Evolutionary conservation across 2,888 invertebrate genomes (phyloP), one percentile per base, ranked within the genome.

Genomic region (Leptothorax acervorum): DNA sequence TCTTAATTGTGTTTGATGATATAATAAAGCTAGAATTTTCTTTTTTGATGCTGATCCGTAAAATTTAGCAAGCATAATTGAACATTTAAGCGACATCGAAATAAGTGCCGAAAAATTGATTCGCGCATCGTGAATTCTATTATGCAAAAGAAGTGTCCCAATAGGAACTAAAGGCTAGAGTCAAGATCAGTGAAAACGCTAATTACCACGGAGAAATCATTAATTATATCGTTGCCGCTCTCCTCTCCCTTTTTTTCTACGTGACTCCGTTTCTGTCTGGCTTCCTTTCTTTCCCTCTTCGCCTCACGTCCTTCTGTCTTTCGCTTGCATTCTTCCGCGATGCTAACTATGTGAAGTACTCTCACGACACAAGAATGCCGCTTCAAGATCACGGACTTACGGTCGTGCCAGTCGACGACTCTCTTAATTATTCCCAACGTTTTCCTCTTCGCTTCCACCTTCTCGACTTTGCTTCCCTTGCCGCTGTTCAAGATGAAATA

Each of bases 161-260:
- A 86, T 82, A 91, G 87, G 89, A 92, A 90, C 85, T 84, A 88
- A 88, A 88, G 84, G 76, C 53, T 73, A 83, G 79, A 90, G 89
- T 88, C 90, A 92, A 91, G 92, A 92, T 89, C 92, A 93, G 93
- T 92, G 93, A 93, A 93, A 93, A 93, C 91, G 81, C 86, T 93
- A 93, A 93, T 93, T 93, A 91, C 87, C 81, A 83, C 85, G 87
- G 90, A 89, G 90, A 92, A 92, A 92, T 92, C 92, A 92, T 92
- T 90, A 91, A 93, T 92, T 92, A 91, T 89, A 89, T 91, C 88
- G 90, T 88, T 86, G 57, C 62, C 73, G 73, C 83, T 75, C 82
- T 35, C 82, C 66, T 79, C 65, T 85, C 82, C 45, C 63, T 48
- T 81, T 63, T 63, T 66, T 35, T 48, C 45, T 76, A 45, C 78